Percentiles rank a stretch among this genome's conserved stretches.
Conservation (phyloP, 1,140 invertebrate genomes). For the Ceratina calcarata region DNA sequence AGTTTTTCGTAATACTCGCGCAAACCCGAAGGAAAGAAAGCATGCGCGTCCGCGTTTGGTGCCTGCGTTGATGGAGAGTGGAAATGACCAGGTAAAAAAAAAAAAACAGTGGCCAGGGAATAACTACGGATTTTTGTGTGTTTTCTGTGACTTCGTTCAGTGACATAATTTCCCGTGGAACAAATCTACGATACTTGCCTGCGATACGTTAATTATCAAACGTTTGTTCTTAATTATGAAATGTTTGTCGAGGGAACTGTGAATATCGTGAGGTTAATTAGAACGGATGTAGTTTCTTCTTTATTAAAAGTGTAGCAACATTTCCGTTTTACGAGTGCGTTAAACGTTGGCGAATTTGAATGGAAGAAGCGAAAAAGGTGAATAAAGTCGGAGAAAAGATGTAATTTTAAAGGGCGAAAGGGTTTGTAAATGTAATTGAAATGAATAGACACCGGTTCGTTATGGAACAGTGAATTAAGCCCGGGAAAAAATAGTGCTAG, state of each 20-base stretch:
- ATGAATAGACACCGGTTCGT: not conserved
- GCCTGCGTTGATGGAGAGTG: constrained; percentile 15
- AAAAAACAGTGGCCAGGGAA: not conserved
- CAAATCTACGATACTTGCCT: not conserved
- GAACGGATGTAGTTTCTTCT: too few species aligned
- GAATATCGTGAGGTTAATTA: too few species aligned
- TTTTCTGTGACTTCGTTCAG: not conserved
- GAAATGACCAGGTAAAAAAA: constrained; percentile 18
- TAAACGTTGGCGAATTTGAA: too few species aligned
- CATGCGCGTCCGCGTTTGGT: not conserved
- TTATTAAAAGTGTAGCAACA: too few species aligned
- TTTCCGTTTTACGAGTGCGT: too few species aligned
- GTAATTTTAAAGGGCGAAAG: not conserved
- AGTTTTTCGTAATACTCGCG: not conserved
- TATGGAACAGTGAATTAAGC: constrained; percentile 16
- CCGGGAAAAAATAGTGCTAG: not conserved
- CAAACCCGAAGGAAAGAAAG: not conserved
- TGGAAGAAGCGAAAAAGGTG: too few species aligned
- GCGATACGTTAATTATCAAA: too few species aligned
- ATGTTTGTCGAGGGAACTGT: too few species aligned
- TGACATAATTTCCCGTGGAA: not conserved
- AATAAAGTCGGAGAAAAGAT: not conserved
- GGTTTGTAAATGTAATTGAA: constrained; percentile 24
- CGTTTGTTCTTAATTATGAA: too few species aligned
- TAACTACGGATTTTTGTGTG: not conserved